These are phyloP conservation scores for Ischnura elegans DNA, from an alignment of 2,888 invertebrate species.

Conservation along the genomic window DNA sequence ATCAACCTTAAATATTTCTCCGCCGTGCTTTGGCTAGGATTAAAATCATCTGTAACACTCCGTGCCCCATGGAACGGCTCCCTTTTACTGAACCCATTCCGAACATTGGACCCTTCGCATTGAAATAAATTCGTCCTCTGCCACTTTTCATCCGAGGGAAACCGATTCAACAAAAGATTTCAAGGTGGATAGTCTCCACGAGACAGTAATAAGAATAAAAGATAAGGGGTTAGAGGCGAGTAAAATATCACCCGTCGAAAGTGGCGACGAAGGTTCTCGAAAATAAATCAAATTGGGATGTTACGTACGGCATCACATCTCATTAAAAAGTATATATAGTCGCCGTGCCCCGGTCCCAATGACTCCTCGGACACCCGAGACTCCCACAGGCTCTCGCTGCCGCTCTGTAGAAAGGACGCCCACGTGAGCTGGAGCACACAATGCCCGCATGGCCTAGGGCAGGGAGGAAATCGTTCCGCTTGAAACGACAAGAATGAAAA, in stretches of 20 bases:
- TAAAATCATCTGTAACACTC: no score
- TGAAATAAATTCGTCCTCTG: not conserved
- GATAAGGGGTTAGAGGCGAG: not conserved
- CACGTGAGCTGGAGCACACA: not conserved
- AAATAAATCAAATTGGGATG: slow-evolving; percentile 8
- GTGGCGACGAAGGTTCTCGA: not conserved
- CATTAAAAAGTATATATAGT: not conserved
- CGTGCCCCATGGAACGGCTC: no score
- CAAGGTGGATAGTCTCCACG: not conserved
- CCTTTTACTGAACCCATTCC: not conserved
- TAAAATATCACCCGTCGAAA: not conserved
- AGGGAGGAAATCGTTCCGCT: not conserved
- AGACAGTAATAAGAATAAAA: not conserved
- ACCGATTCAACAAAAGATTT: not conserved
- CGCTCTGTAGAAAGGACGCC: not conserved
- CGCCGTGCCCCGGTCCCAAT: not conserved
- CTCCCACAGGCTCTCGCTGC: not conserved
- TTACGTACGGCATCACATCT: not conserved
- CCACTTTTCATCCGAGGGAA: not conserved
- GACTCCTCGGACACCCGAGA: not conserved
- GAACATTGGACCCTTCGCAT: not conserved
- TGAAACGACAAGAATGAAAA: not conserved
- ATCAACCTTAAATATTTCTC: no score
- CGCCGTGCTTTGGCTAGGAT: no score
- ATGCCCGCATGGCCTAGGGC: not conserved